Evolutionary conservation across 1,140 invertebrate species (phyloP), one percentile per base, ranked within the genome.

Genomic region (Zaprionus tsacasi): DNA sequence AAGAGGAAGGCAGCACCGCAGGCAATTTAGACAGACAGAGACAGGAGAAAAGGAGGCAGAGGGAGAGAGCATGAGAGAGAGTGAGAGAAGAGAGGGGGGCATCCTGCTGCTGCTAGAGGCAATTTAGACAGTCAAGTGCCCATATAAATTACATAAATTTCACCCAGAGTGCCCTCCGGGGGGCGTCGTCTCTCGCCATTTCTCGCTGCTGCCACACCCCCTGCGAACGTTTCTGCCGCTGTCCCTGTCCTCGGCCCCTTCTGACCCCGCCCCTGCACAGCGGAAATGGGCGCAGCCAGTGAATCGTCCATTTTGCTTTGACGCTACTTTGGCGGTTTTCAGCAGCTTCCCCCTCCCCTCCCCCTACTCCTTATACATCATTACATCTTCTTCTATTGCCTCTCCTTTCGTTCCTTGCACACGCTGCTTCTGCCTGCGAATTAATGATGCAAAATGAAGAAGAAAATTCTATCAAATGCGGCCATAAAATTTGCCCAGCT

Each of bases 141-240:
- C 91, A 92, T 92, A 92, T 92, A 92, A 92, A 92, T 92, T 92
- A 92, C 91, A 92, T 92, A 89, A 92, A 92, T 91, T 92, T 92
- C 83, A 87, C 80, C 80, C 85, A 83, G 82, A 65, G 76, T 74
- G 70, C 27, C 64, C 71, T n/a, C n/a, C 7, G 45, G 17, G 17
- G 45, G 45, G 45, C 45, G 45, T 21, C 45, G n/a, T 50, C 17
- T 50, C 45, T 50, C 45, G n/a, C 17, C 11, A 21, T n/a, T 17
- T 25, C 17, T 10, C 2, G 1, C 45, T 40, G 33, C 40, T 8
- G n/a, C 40, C 40, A 15, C n/a, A 3, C 40, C 40, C 45, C 45
- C 45, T 48, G 45, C 45, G 21, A 21, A 33, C 30, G 21, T 21
- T 21, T 2, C 21, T 21, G 21, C 30, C 5, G 7, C 30, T 33